Evolutionary conservation across 2,797 vertebrate species (phyloP).

Genomic region (Dipus sagitta): DNA sequence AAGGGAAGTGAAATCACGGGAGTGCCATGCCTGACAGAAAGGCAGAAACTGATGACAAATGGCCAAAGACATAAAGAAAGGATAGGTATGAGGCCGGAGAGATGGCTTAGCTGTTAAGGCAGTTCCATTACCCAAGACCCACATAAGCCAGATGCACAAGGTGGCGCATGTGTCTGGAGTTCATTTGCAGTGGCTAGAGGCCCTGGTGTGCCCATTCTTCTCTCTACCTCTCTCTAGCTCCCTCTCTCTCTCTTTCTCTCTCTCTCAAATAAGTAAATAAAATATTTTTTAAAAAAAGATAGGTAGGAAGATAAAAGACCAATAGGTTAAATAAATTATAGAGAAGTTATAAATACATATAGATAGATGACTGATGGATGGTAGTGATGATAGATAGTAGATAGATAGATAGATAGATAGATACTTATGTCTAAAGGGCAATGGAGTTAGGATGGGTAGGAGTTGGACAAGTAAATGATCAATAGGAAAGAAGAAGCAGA

Average conservation of each 20-base stretch:
- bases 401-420: background rate
- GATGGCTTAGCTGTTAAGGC: too few species aligned
- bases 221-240: too few species aligned
- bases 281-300: too few species aligned
- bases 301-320: background rate
- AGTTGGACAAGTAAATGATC: background rate
- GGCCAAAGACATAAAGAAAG: background rate
- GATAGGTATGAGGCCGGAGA: background rate
- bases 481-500: background rate
- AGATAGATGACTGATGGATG: background rate
- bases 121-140: too few species aligned
- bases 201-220: too few species aligned
- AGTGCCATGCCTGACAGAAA: background rate
- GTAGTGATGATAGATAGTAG: background rate
- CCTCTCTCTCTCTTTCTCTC: too few species aligned
- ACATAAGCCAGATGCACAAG: too few species aligned
- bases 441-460: background rate
- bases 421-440: background rate
- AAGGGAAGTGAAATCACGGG: background rate
- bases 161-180: too few species aligned
- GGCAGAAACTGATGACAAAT: background rate
- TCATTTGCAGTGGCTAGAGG: too few species aligned
- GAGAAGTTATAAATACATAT: background rate
- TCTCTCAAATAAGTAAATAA: too few species aligned
- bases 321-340: background rate